These are phyloP conservation scores for Pseudochirops corinnae DNA, from an alignment of 2,797 vertebrate genomes.

Conservation along the genomic window DNA sequence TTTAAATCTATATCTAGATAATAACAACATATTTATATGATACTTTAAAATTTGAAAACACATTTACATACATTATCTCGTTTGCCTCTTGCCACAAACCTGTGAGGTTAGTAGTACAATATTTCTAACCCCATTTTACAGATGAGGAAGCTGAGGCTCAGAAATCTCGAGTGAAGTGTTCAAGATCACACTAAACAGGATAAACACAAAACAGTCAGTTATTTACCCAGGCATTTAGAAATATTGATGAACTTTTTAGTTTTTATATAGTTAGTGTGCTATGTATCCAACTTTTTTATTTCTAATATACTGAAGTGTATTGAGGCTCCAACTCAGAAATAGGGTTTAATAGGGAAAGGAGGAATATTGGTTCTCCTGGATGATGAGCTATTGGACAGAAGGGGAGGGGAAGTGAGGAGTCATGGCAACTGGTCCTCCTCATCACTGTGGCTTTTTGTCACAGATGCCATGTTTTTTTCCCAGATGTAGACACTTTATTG, in stretches of 20 bases:
- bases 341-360: background rate
- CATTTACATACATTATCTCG: background rate
- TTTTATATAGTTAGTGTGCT: background rate
- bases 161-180: background rate
- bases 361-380: background rate
- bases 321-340: background rate
- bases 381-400: background rate
- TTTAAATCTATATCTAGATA: background rate
- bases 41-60: background rate
- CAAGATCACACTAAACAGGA: background rate
- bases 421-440: no score
- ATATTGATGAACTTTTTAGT: background rate
- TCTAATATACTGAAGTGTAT: background rate
- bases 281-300: background rate
- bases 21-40: background rate
- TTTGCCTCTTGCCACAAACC: background rate
- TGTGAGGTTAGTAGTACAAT: background rate
- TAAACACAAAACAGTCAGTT: background rate
- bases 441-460: background rate
- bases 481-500: background rate
- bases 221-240: background rate
- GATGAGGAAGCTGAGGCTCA: background rate
- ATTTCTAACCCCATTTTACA: background rate
- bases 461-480: background rate
- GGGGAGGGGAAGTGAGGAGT: background rate